These are phyloP conservation scores for Neomorphus geoffroyi DNA, from an alignment of 2,797 vertebrate genomes.

Conservation along the genomic window DNA sequence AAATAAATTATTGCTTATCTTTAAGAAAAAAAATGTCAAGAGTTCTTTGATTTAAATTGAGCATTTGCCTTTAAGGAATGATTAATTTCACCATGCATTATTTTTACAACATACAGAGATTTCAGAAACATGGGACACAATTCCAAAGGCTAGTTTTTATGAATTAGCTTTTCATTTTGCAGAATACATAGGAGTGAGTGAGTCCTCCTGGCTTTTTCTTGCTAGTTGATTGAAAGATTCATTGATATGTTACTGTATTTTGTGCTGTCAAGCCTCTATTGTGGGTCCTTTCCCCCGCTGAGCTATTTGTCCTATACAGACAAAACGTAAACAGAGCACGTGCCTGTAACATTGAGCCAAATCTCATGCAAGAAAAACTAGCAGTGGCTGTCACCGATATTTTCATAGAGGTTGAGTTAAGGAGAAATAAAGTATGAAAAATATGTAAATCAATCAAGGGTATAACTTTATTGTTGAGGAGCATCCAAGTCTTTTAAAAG, in stretches of 20 bases:
- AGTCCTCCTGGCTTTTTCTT: background rate
- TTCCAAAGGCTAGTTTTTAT: background rate
- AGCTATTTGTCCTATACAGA: background rate
- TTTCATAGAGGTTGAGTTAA: background rate
- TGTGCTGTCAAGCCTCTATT: background rate
- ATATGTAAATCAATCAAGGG: background rate
- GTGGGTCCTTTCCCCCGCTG: background rate
- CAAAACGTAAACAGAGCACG: background rate
- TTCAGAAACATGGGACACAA: background rate
- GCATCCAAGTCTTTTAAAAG: background rate
- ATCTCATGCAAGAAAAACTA: background rate
- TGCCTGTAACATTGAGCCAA: background rate
- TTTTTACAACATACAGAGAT: constrained; percentile 12
- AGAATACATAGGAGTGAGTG: background rate
- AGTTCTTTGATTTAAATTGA: constrained; percentile 70
- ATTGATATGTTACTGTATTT: background rate
- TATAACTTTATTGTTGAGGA: background rate
- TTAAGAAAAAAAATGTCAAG: constrained; percentile 68
- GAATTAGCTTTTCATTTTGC: constrained; percentile 3
- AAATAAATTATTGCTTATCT: constrained; percentile 96
- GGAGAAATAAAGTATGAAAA: background rate
- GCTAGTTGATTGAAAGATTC: background rate
- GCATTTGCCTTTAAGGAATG: constrained; percentile 33
- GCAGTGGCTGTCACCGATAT: background rate
- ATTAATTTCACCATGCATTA: constrained; percentile 7